A percentile compares a stretch with the other conserved stretches of the same genome.
Evolutionary conservation across 2,113 vertebrate genomes (phyloP).

Genomic region (Gnathonemus echidnorhynchus): DNA sequence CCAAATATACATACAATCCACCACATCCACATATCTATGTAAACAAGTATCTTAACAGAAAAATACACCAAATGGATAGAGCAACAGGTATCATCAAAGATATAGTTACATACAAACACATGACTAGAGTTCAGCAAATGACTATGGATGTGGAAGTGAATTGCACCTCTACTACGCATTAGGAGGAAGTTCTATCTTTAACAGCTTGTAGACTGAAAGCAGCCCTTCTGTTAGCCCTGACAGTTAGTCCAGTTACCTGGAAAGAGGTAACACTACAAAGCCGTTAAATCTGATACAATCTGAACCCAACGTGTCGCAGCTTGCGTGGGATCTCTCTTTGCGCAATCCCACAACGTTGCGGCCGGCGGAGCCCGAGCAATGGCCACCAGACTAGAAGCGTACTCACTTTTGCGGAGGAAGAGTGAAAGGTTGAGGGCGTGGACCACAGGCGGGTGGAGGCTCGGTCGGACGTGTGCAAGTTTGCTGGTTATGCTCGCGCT

Average conservation of each 20-base stretch:
- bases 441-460: neutral
- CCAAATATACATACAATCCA: neutral
- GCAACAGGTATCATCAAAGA: neutral
- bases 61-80: neutral
- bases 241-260: neutral
- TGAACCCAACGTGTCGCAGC: neutral
- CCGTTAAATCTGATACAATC: neutral
- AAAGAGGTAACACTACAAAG: neutral
- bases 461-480: neutral
- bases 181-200: neutral
- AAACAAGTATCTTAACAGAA: neutral
- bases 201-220: neutral
- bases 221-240: neutral
- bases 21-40: neutral
- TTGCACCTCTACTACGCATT: neutral
- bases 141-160: neutral
- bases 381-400: neutral
- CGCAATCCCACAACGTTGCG: neutral
- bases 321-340: neutral
- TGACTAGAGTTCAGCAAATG: neutral
- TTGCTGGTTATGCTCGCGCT: slow-evolving; percentile 4
- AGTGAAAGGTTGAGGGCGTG: neutral
- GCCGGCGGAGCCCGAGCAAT: neutral
- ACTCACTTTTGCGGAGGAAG: slow-evolving; percentile 28
- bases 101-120: neutral